A percentile compares a stretch with the other conserved stretches of the same genome.
Conservation (phyloP, 2,888 invertebrate genomes). For the Cheilosia vulpina region DNA sequence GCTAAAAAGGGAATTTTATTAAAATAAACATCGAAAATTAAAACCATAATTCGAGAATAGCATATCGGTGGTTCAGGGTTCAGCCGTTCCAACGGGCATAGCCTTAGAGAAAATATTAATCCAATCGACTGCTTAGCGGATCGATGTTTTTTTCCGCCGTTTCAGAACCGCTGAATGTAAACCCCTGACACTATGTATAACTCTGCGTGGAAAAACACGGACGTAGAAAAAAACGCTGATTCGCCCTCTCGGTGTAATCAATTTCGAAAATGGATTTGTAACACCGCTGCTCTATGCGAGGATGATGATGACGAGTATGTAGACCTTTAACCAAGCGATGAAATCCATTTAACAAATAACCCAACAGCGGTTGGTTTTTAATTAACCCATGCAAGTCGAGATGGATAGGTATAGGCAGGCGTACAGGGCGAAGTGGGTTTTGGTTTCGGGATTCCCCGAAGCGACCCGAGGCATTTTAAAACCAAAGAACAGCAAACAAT, state of each 20-base stretch:
- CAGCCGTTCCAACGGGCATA: constrained; percentile 27
- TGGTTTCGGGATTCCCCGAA: constrained; percentile 29
- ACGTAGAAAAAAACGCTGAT: constrained; percentile 51
- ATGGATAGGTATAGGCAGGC: constrained; percentile 1
- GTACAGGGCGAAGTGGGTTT: constrained; percentile 13
- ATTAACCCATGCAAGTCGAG: constrained; percentile 79
- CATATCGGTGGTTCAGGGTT: neutral
- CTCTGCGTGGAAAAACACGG: constrained; percentile 28
- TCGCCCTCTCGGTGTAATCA: constrained; percentile 72
- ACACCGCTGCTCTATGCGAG: constrained; percentile 45
- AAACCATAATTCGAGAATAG: constrained; percentile 63
- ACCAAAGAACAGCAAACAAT: constrained; percentile 57
- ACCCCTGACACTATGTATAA: neutral
- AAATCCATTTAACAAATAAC: constrained; percentile 84
- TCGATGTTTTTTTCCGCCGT: constrained; percentile 43
- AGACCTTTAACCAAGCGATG: constrained; percentile 78
- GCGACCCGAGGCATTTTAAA: constrained; percentile 56
- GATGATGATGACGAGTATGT: constrained; percentile 45
- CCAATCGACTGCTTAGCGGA: constrained; percentile 74
- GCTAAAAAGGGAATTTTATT: constrained; percentile 52
- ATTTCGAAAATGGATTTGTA: constrained; percentile 75
- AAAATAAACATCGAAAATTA: constrained; percentile 73
- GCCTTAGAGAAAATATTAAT: constrained; percentile 68
- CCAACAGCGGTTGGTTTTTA: constrained; percentile 84
- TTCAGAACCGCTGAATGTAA: constrained; percentile 21